Percentiles rank a stretch among this genome's conserved stretches.
Evolutionary conservation across 2,113 vertebrate genomes (phyloP).

Genomic region (Okapia johnstoni): DNA sequence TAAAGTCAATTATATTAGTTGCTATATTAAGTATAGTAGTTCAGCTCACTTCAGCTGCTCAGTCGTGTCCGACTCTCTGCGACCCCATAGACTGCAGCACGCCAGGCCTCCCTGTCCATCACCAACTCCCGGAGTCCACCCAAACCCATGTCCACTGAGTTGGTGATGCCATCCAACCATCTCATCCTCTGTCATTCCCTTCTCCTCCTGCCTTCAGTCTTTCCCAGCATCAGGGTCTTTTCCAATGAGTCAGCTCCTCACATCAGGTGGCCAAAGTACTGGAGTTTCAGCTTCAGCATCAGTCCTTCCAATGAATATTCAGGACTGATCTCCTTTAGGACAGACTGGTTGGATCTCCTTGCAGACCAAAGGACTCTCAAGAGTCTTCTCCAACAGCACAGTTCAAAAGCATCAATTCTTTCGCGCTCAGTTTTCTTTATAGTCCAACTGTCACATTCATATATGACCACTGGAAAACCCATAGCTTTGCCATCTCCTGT

Average conservation of each 20-base stretch:
- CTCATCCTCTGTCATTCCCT: neutral
- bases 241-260: neutral
- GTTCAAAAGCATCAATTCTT: neutral
- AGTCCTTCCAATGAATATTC: neutral
- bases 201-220: neutral
- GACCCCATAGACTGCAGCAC: rapidly evolving
- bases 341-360: neutral
- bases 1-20: neutral
- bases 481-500: neutral
- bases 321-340: neutral
- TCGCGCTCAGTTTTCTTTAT: neutral
- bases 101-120: neutral
- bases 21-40: neutral
- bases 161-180: neutral
- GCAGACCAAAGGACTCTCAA: neutral
- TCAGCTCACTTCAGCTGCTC: neutral
- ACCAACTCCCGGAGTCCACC: rapidly evolving
- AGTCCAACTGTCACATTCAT: neutral
- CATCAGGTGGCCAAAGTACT: neutral
- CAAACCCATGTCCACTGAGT: neutral
- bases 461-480: neutral
- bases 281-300: neutral
- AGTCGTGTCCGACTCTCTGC: neutral
- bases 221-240: neutral
- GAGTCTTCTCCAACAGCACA: neutral